Conservation (phyloP, 2,888 invertebrate species). For the Rhopalosiphum nymphaeae region DNA sequence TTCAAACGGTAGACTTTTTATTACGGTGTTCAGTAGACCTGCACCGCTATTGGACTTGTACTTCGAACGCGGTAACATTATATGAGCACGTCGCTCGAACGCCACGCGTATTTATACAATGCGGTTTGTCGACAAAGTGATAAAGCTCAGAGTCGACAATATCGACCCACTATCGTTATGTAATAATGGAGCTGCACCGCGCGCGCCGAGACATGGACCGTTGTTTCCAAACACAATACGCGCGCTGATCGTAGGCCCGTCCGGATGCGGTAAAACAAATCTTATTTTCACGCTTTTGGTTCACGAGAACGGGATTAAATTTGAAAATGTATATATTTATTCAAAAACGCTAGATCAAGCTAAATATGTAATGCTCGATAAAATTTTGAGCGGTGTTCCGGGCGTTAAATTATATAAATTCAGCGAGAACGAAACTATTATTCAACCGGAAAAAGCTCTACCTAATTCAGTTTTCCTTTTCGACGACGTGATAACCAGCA, state of each 20-base stretch:
- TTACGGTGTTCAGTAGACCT: background rate
- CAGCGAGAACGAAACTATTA: slow-evolving; percentile 19
- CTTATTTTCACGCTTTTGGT: background rate
- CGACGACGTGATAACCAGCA: slow-evolving; percentile 69
- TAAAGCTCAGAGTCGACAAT: background rate
- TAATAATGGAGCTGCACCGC: background rate
- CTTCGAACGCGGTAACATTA: background rate
- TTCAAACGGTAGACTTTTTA: background rate
- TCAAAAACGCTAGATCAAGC: background rate
- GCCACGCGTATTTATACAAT: background rate
- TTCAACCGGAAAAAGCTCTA: slow-evolving; percentile 66
- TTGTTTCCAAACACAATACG: background rate
- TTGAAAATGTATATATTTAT: background rate
- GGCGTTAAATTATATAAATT: background rate
- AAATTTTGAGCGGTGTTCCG: background rate
- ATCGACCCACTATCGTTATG: background rate
- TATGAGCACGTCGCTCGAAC: background rate
- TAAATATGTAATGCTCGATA: background rate
- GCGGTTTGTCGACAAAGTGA: background rate
- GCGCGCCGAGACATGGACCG: background rate
- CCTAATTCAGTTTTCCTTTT: slow-evolving; percentile 69
- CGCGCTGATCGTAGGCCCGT: background rate
- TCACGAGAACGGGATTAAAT: background rate
- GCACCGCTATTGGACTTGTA: background rate
- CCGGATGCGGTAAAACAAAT: background rate